These are phyloP conservation scores for Bufotes viridis DNA, from an alignment of 2,797 vertebrate genomes.

Conservation along the genomic window DNA sequence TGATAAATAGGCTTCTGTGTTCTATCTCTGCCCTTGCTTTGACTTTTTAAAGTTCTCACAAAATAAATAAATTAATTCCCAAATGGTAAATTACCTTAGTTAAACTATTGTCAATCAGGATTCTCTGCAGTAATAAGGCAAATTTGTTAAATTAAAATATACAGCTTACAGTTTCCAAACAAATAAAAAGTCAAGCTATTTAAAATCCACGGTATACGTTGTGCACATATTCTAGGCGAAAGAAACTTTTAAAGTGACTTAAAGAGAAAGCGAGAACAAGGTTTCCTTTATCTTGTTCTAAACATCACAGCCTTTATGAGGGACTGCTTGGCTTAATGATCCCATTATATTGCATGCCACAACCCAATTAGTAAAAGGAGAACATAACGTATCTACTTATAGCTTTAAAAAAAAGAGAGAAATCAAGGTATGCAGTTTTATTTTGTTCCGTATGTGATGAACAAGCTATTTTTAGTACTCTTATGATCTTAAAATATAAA, in stretches of 20 bases:
- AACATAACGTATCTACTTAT: slow-evolving; percentile 75
- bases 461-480: slow-evolving; percentile 72
- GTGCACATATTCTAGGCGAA: slow-evolving; percentile 36
- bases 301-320: slow-evolving; percentile 69
- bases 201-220: slow-evolving; percentile 52
- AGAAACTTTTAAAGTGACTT: slow-evolving; percentile 52
- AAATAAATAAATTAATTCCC: slow-evolving; percentile 63
- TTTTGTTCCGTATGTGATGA: slow-evolving; percentile 74
- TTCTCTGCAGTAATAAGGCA: slow-evolving; percentile 56
- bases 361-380: slow-evolving; percentile 72
- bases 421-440: slow-evolving; percentile 74
- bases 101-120: slow-evolving; percentile 57
- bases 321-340: slow-evolving; percentile 71
- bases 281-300: slow-evolving; percentile 57
- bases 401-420: slow-evolving; percentile 74
- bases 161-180: slow-evolving; percentile 62
- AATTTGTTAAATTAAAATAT: slow-evolving; percentile 63
- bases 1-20: slow-evolving; percentile 63
- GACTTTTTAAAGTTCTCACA: slow-evolving; percentile 60
- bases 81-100: slow-evolving; percentile 61
- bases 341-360: slow-evolving; percentile 69
- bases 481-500: slow-evolving; percentile 73
- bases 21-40: slow-evolving; percentile 51
- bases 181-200: slow-evolving; percentile 62
- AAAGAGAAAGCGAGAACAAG: slow-evolving; percentile 60